Percentiles rank a stretch among this genome's conserved stretches.
phyloP scores from a whole-genome alignment of 2,888 invertebrate species.

The Quadriops clusia region DNA sequence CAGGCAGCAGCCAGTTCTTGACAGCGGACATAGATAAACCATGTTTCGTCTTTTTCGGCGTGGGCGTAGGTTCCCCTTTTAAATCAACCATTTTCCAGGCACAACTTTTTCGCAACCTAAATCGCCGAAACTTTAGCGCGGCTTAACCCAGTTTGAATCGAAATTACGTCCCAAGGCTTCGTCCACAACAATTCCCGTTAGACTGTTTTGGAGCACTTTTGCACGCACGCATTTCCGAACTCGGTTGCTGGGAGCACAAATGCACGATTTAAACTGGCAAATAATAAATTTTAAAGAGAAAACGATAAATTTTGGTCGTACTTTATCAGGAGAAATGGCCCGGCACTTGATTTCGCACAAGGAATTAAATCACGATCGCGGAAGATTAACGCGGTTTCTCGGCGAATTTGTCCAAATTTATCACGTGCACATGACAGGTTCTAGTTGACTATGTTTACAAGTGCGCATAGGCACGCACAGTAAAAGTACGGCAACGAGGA shows the following conservation, averaged over 20 bases:
- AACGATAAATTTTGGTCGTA: neutral
- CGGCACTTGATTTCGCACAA: no score
- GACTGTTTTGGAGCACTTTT: no score
- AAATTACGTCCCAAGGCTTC: no score
- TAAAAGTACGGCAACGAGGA: constrained; percentile 10
- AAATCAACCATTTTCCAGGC: constrained; percentile 30
- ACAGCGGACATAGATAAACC: constrained; percentile 52
- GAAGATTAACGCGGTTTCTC: neutral
- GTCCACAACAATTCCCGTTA: no score
- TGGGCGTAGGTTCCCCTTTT: constrained; percentile 29
- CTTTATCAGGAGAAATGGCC: no score
- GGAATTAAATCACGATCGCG: neutral
- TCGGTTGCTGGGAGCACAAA: no score
- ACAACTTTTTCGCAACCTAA: neutral
- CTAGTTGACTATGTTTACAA: constrained; percentile 9
- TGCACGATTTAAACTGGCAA: no score
- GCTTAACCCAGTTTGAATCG: no score
- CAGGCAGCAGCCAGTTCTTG: constrained; percentile 62
- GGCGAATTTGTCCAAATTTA: constrained; percentile 1
- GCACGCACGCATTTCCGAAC: no score
- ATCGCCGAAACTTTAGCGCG: constrained; percentile 1
- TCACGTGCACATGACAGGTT: constrained; percentile 13
- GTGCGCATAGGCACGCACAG: constrained; percentile 15
- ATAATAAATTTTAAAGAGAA: neutral
- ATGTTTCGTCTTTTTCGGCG: constrained; percentile 30